Evolutionary conservation across 1,140 invertebrate genomes (phyloP).

Genomic region (Chironomus striatipennis): DNA sequence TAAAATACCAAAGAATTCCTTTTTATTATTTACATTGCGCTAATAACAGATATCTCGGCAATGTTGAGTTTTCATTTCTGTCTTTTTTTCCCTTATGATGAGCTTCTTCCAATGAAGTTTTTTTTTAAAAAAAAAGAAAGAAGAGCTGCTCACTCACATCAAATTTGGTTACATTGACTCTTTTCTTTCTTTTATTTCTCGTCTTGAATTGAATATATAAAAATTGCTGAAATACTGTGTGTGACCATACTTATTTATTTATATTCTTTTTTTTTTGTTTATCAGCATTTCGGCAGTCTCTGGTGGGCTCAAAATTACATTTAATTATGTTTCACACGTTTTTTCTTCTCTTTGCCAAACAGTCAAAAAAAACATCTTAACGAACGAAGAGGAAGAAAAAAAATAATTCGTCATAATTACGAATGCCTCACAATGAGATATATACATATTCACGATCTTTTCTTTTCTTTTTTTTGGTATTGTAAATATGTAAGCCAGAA

Average conservation of each 20-base stretch:
- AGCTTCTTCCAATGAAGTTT: neutral
- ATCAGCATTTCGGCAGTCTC: neutral
- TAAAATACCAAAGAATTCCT: neutral
- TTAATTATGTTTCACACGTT: slow-evolving; percentile 22
- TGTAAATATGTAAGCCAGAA: neutral
- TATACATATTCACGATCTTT: neutral
- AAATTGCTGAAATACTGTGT: slow-evolving; percentile 3
- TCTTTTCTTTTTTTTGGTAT: neutral
- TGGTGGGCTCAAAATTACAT: slow-evolving; percentile 21
- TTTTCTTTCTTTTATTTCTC: neutral
- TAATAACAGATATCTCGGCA: neutral
- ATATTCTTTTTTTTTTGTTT: no score
- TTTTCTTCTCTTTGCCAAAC: neutral
- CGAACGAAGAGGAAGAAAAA: neutral
- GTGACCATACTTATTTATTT: slow-evolving; percentile 18
- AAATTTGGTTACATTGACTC: neutral
- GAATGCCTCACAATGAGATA: slow-evolving; percentile 19
- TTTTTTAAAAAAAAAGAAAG: no score
- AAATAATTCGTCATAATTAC: slow-evolving; percentile 21
- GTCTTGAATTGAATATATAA: neutral
- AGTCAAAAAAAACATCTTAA: neutral
- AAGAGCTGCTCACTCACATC: neutral
- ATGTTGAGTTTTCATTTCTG: neutral
- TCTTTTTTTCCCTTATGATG: neutral
- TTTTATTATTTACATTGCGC: no score